A percentile compares a stretch with the other conserved stretches of the same genome.
Conservation (phyloP, 2,797 vertebrate species). For the Enteromius mattozi region DNA sequence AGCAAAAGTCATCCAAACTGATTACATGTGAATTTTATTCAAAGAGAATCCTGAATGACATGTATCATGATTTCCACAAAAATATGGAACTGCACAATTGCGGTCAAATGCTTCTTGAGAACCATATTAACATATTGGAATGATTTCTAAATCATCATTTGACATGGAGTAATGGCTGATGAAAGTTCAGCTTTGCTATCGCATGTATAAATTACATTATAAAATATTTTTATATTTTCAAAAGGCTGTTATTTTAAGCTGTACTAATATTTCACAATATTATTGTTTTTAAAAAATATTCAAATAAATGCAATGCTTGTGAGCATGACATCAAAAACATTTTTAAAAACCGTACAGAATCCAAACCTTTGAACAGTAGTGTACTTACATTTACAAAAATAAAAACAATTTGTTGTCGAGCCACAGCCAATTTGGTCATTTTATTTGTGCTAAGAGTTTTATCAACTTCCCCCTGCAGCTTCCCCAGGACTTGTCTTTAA, state of each 20-base stretch:
- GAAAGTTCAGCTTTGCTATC: neutral
- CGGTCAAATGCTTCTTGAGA: neutral
- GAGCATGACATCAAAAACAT: neutral
- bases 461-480: conserved; percentile 16
- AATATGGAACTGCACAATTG: neutral
- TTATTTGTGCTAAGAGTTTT: neutral
- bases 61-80: neutral
- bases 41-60: neutral
- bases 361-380: neutral
- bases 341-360: neutral
- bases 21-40: no score
- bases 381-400: neutral
- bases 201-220: neutral
- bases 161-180: neutral
- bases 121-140: neutral
- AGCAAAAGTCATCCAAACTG: neutral
- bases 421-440: neutral
- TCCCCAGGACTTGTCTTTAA: conserved; percentile 53
- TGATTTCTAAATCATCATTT: neutral
- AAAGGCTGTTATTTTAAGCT: neutral
- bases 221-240: neutral
- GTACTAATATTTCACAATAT: neutral
- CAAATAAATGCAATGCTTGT: neutral
- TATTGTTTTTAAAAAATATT: neutral
- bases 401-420: neutral